Evolutionary conservation across 2,113 vertebrate genomes (phyloP).

Genomic region (Tylochromis polylepis): DNA sequence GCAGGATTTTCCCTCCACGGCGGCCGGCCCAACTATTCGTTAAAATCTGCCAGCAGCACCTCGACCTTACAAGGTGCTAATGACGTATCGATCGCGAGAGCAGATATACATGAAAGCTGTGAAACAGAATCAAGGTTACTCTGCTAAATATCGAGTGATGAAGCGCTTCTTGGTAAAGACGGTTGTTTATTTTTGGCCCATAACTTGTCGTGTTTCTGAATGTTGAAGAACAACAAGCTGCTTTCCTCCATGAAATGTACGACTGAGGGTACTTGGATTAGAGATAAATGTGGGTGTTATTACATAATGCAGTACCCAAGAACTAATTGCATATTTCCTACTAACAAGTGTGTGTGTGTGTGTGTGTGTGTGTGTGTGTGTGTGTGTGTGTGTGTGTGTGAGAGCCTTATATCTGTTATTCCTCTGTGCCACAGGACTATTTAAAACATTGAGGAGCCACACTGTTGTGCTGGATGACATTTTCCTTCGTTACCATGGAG

Average conservation of each 20-base stretch:
- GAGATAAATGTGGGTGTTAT: neutral
- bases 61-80: neutral
- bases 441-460: neutral
- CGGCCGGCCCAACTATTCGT: neutral
- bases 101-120: neutral
- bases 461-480: neutral
- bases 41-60: neutral
- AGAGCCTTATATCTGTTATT: neutral
- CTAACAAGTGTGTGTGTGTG: neutral
- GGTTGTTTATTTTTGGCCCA: neutral
- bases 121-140: neutral
- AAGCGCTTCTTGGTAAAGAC: neutral
- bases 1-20: neutral
- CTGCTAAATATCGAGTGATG: neutral
- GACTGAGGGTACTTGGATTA: neutral
- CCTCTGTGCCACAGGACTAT: neutral
- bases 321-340: neutral
- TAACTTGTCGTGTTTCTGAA: neutral
- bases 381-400: neutral
- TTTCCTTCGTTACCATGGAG: neutral
- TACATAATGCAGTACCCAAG: neutral
- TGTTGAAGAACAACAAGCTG: neutral
- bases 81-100: neutral
- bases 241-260: neutral
- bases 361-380: no score